A percentile compares a stretch with the other conserved stretches of the same genome.
These are phyloP conservation scores for Ianthella basta DNA, from an alignment of 37 sponge, comb jelly and placozoan species.

Conservation along the genomic window DNA sequence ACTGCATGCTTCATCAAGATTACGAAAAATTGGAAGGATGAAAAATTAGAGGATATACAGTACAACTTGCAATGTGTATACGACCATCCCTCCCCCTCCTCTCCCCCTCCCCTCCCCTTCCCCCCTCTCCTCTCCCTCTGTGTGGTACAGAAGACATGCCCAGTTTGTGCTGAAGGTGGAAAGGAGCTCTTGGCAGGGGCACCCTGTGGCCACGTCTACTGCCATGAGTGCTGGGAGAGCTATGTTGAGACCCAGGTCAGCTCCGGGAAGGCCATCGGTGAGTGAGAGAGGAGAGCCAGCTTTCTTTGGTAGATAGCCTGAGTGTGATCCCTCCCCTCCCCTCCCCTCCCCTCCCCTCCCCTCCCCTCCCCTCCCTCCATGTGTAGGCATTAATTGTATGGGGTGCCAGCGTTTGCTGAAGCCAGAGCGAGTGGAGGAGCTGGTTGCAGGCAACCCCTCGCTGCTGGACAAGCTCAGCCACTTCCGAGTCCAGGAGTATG, in stretches of 20 bases:
- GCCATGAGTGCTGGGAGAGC: constrained; percentile 58
- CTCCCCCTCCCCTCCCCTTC: too few relatives aligned
- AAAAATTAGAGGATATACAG: too few relatives aligned
- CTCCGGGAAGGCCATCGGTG: constrained; percentile 39
- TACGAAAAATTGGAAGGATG: too few relatives aligned
- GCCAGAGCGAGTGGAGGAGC: neutral
- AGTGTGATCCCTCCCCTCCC: constrained; percentile 12
- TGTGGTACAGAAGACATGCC: too few relatives aligned
- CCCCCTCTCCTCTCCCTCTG: too few relatives aligned
- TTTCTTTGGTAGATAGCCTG: neutral
- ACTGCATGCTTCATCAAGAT: too few relatives aligned
- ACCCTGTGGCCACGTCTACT: constrained; percentile 79
- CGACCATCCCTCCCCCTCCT: too few relatives aligned
- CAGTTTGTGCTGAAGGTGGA: too few relatives aligned
- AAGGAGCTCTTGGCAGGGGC: constrained; percentile 14
- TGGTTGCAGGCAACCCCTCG: neutral
- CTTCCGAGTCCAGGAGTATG: constrained; percentile 7
- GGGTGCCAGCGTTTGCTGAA: neutral
- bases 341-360: neutral
- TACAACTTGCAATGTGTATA: too few relatives aligned
- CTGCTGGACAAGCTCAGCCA: neutral
- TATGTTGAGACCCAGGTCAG: constrained; percentile 46
- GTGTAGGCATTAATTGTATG: constrained; percentile 11
- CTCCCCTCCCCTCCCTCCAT: neutral
- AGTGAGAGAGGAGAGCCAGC: neutral